Evolutionary conservation across 2,888 invertebrate genomes (phyloP).

Genomic region (Odontomyia ornata): DNA sequence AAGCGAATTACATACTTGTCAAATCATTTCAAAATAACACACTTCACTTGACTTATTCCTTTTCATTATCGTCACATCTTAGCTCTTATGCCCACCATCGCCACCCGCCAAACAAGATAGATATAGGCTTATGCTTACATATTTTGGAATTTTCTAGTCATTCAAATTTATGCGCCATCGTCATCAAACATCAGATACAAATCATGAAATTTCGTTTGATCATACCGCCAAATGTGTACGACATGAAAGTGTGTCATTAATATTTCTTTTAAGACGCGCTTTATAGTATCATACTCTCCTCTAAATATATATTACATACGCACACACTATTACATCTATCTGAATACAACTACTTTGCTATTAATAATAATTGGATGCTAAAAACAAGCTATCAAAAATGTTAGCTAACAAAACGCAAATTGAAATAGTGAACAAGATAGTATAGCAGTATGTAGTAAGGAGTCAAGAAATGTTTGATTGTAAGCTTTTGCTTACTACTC

Average conservation of each 20-base stretch:
- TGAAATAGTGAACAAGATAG: too few relatives aligned
- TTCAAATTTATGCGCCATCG: neutral
- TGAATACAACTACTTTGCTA: neutral
- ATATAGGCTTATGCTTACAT: neutral
- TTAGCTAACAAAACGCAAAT: neutral
- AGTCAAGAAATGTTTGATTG: neutral
- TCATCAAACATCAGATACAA: neutral
- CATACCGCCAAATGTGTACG: neutral
- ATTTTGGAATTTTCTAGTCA: neutral
- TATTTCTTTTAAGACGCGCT: conserved; percentile 18
- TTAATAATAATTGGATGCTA: too few relatives aligned
- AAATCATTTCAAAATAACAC: neutral
- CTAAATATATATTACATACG: neutral
- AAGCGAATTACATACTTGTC: too few relatives aligned
- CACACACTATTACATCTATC: neutral
- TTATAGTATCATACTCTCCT: neutral
- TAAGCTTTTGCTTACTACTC: neutral
- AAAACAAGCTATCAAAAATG: neutral
- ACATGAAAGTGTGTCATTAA: conserved; percentile 23
- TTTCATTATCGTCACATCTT: too few relatives aligned
- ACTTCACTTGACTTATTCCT: too few relatives aligned
- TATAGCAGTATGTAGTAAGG: too few relatives aligned
- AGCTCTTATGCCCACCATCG: too few relatives aligned
- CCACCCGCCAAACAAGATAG: neutral
- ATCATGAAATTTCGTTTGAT: conserved; percentile 14